phyloP scores from a whole-genome alignment of 30 jellyfish, hydroid and myxozoan genomes.

The Hydra vulgaris region DNA sequence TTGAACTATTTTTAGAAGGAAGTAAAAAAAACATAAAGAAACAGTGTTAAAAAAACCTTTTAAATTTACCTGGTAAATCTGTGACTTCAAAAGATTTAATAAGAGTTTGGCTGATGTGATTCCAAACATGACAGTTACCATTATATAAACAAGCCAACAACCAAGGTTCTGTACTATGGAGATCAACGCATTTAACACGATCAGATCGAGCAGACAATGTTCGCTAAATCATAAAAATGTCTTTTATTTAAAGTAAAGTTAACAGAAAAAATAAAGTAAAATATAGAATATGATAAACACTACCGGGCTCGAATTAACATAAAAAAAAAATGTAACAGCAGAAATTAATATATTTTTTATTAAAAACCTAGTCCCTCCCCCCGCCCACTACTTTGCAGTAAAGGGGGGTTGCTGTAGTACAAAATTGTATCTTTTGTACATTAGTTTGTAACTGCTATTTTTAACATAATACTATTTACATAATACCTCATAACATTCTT shows the following conservation, averaged over 20 bases:
- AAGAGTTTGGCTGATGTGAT: constrained; percentile 79
- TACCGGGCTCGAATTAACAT: too few relatives aligned
- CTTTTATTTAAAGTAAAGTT: background rate
- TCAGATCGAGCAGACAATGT: constrained; percentile 90
- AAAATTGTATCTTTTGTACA: too few relatives aligned
- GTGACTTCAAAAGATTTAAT: constrained; percentile 93
- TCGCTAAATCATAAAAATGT: constrained; percentile 25
- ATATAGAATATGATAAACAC: too few relatives aligned
- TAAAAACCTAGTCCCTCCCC: too few relatives aligned
- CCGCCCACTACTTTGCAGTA: too few relatives aligned
- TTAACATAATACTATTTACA: too few relatives aligned
- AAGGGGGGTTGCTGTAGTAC: too few relatives aligned
- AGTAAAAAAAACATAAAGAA: background rate
- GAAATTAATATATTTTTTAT: too few relatives aligned
- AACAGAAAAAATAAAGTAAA: background rate
- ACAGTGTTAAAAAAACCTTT: background rate
- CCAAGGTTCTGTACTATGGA: constrained; percentile 98
- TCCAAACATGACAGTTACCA: constrained; percentile 94
- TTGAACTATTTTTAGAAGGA: background rate
- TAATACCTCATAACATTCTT: too few relatives aligned
- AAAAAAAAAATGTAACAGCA: too few relatives aligned
- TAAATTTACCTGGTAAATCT: constrained; percentile 75
- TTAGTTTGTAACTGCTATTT: too few relatives aligned
- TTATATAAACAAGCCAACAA: constrained; percentile 80
- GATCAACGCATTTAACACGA: constrained; percentile 89